Evolutionary conservation across 2,113 vertebrate species (phyloP).

Genomic region (Halcyon senegalensis): DNA sequence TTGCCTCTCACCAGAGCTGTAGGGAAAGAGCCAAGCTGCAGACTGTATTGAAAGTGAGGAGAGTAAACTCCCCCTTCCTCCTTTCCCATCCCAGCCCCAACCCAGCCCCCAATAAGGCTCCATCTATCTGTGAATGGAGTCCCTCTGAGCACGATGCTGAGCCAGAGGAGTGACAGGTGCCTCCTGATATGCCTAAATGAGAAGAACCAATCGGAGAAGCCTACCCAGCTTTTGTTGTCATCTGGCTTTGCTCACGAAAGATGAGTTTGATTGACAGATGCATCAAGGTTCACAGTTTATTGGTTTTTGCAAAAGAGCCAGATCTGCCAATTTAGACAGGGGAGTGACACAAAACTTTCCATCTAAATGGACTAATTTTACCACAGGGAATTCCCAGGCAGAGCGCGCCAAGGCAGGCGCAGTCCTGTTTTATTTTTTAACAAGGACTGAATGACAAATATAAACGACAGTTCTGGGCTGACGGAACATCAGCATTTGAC

Average conservation of each 20-base stretch:
- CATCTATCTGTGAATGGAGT: constrained; percentile 63
- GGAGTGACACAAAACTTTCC: constrained; percentile 94
- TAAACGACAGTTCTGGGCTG: constrained; percentile 87
- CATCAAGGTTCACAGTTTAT: constrained; percentile 94
- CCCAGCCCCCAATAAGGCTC: constrained; percentile 59
- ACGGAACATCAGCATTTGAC: constrained; percentile 88
- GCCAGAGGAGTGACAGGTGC: constrained; percentile 85
- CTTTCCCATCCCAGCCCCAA: not conserved
- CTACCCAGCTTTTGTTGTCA: constrained; percentile 85
- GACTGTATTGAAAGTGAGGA: not conserved
- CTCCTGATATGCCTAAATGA: constrained; percentile 91
- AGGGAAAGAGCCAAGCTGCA: not conserved
- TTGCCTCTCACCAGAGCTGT: not conserved
- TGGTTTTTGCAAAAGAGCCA: constrained; percentile 91
- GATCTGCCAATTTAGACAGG: constrained; percentile 94
- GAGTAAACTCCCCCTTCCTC: constrained; percentile 56
- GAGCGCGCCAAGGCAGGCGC: constrained; percentile 80
- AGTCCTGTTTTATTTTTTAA: constrained; percentile 86
- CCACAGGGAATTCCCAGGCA: constrained; percentile 90
- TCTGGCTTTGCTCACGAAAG: constrained; percentile 85
- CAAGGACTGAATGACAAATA: constrained; percentile 93
- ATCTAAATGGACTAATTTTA: constrained; percentile 94
- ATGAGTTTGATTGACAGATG: constrained; percentile 91
- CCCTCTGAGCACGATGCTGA: constrained; percentile 71
- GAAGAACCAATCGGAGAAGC: constrained; percentile 82